Evolutionary conservation across 2,888 invertebrate genomes (phyloP), one percentile per base, ranked within the genome.

Genomic region (Limenitis camilla): DNA sequence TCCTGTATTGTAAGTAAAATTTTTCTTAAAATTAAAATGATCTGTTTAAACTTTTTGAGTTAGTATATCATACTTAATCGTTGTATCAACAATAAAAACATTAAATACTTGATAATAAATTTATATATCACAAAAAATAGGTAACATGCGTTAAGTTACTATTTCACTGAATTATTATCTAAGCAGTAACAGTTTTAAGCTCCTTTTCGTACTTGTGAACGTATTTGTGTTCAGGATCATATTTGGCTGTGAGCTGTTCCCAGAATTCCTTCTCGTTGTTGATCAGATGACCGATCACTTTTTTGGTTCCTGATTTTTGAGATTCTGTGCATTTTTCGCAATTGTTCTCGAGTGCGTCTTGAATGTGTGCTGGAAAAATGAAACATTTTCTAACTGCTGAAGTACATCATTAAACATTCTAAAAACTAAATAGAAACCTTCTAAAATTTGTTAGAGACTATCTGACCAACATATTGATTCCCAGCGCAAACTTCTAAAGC

Each of bases 221-320:
- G 66, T 69, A 86, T 29, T 74, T 71, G 29, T 58, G 69, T 0
- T 68, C 59, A 1, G 84, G 80, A 56, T 88, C 86, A 58, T 76
- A 87, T 45, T 82, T 82, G 30, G 52, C 66, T 19, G 65, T 62
- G 9, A 88, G 71, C 51, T 80, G 60, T 1, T 62, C 55, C 85
- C 85, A 87, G 62, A 56, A 69, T 0, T 69, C 75, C 0, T 61
- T 56, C 46, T 79, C 75, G 3, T 74, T 56, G 40, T 72, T 70
- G 53, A 74, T 71, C 5, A 79, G 57, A 55, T 74, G 69, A 0
- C 59, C 58, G 47, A 78, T 69, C 1, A 77, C 71, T n/a, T 62
- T 64, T 2, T 64, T 63, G 4, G 67, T 63, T 0, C 67, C 67
- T 0, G 42, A 45, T 27, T 64, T 66, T 52, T 79, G 77, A 0